phyloP scores from a whole-genome alignment of 2,888 invertebrate species.

The Cybosia mesomella region DNA sequence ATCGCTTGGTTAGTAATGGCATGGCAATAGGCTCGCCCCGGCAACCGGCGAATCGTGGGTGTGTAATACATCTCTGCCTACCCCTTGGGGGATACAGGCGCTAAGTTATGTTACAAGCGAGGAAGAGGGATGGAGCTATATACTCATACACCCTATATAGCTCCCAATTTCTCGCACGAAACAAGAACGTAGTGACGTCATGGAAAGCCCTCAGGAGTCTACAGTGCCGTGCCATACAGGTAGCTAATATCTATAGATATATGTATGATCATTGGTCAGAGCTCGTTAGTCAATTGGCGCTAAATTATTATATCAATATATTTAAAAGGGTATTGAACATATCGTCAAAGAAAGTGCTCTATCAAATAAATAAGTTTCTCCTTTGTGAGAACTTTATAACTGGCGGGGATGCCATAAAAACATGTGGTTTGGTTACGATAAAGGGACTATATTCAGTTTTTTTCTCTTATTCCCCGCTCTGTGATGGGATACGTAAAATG shows the following conservation, averaged over 20 bases:
- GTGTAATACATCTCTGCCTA: too few relatives aligned
- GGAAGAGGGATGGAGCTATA: too few relatives aligned
- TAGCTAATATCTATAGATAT: neutral
- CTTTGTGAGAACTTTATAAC: slow-evolving; percentile 53
- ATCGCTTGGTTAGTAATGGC: too few relatives aligned
- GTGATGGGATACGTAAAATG: slow-evolving; percentile 27
- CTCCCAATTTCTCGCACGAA: too few relatives aligned
- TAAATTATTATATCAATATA: slow-evolving; percentile 19
- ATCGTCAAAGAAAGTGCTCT: slow-evolving; percentile 36
- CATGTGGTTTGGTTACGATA: slow-evolving; percentile 58
- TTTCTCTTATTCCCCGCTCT: slow-evolving; percentile 42
- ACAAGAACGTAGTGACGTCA: too few relatives aligned
- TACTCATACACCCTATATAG: too few relatives aligned
- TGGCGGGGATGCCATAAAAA: slow-evolving; percentile 56
- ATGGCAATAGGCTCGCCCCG: too few relatives aligned
- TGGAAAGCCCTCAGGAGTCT: too few relatives aligned
- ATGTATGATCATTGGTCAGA: neutral
- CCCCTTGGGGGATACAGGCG: too few relatives aligned
- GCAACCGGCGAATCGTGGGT: too few relatives aligned
- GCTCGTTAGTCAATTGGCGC: neutral
- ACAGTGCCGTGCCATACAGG: neutral
- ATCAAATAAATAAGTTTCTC: slow-evolving; percentile 55
- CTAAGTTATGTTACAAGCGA: too few relatives aligned
- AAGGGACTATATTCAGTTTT: slow-evolving; percentile 49
- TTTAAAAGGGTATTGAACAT: slow-evolving; percentile 24